These are phyloP conservation scores for Aspidiotus rigidus DNA, from an alignment of 2,888 invertebrate species.

Conservation along the genomic window DNA sequence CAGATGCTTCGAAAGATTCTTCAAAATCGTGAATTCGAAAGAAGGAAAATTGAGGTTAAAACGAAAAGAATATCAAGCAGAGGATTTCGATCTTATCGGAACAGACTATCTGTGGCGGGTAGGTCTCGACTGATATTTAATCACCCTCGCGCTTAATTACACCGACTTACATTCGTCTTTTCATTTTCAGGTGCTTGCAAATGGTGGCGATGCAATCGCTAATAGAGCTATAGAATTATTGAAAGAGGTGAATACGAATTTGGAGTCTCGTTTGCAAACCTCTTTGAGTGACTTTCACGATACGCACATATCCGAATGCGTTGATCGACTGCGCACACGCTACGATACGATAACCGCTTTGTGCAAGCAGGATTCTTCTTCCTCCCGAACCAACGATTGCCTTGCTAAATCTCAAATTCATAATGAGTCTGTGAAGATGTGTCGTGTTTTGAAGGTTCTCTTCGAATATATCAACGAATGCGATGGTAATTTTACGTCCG, in stretches of 20 bases:
- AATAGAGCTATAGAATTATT: slow-evolving; percentile 81
- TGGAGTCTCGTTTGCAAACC: slow-evolving; percentile 75
- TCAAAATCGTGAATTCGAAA: slow-evolving; percentile 89
- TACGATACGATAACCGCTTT: slow-evolving; percentile 70
- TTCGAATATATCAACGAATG: slow-evolving; percentile 93
- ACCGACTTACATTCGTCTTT: background rate
- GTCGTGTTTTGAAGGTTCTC: slow-evolving; percentile 84
- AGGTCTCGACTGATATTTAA: slow-evolving; percentile 41
- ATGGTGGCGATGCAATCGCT: slow-evolving; percentile 86
- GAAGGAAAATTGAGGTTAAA: slow-evolving; percentile 84
- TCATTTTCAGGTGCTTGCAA: slow-evolving; percentile 62
- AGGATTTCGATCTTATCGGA: slow-evolving; percentile 90
- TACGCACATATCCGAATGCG: slow-evolving; percentile 83
- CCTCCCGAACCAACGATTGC: background rate
- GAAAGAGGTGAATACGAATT: slow-evolving; percentile 86
- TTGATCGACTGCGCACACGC: slow-evolving; percentile 74
- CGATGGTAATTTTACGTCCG: slow-evolving; percentile 77
- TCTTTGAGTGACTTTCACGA: slow-evolving; percentile 76
- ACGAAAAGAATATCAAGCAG: slow-evolving; percentile 74
- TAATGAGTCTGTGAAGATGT: slow-evolving; percentile 59
- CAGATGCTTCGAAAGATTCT: slow-evolving; percentile 67
- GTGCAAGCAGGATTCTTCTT: slow-evolving; percentile 27
- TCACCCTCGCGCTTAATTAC: background rate
- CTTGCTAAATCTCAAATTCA: slow-evolving; percentile 20
- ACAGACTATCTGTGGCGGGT: slow-evolving; percentile 93